Evolutionary conservation across 2,113 vertebrate species (phyloP), one percentile per base, ranked within the genome.

Genomic region (Chinchilla lanigera): DNA sequence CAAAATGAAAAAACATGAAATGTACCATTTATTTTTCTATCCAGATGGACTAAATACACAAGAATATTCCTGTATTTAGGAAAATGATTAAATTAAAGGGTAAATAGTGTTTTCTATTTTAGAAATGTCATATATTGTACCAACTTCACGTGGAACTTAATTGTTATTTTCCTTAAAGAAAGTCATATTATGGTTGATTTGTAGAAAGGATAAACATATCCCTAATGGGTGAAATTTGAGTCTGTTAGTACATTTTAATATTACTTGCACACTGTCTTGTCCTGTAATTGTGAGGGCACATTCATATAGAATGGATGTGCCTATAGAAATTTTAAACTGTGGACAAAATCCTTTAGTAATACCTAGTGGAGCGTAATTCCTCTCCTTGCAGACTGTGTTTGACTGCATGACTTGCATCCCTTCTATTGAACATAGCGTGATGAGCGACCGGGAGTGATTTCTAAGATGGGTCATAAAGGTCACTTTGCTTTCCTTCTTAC

Each of bases 111-210:
- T 3, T 80, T n/a, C 87, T 50, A n/a, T 44, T 19, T 38, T 63
- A 20, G 17, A 61, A 92, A 80, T 61, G 16, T 73, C 2, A 30
- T 50, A 47, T 50, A 77, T 22, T 19, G 38, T 61, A 67, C 38
- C 11, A 73, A 86, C 14, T 84, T 7, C 3, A 81, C 0, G 0
- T 33, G 7, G 1, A 73, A 88, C 78, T 82, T 58, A 24, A 24
- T 65, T 90, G 35, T 44, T 28, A 16, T 91, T 90, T 89, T 80
- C 71, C 65, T 80, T 90, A 58, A 52, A n/a, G 95, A 95, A 83
- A 26, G 22, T 73, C 75, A 16, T 73, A 24, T 50, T 80, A 47
- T 87, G 10, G 67, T 2, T 78, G 86, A 92, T 90, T 71, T 85
- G 28, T 88, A 11, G 19, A 3, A 50, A 92, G 10, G 35, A 41